phyloP scores from a whole-genome alignment of 1,140 invertebrate species.

The Ridgeia piscesae region DNA sequence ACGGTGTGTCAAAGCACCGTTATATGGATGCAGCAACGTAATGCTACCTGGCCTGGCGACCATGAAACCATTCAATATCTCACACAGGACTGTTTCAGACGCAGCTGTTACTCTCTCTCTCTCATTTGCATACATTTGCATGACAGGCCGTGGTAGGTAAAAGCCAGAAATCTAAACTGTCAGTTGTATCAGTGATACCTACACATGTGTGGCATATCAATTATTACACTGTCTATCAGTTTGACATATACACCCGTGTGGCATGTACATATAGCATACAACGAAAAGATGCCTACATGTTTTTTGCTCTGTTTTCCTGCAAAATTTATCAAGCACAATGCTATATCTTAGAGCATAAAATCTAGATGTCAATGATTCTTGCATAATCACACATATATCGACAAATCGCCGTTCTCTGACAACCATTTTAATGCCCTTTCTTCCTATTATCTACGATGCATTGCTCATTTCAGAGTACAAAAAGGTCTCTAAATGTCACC shows the following conservation, averaged over 20 bases:
- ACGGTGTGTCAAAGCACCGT: neutral
- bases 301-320: neutral
- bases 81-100: neutral
- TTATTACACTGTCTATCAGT: neutral
- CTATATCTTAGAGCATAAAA: neutral
- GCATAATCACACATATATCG: too few relatives aligned
- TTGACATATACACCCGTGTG: neutral
- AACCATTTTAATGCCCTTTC: too few relatives aligned
- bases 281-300: neutral
- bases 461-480: too few relatives aligned
- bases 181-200: neutral
- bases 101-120: neutral
- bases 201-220: neutral
- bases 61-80: neutral
- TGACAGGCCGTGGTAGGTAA: neutral
- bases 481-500: too few relatives aligned
- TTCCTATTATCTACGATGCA: too few relatives aligned
- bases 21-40: neutral
- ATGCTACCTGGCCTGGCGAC: neutral
- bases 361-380: neutral
- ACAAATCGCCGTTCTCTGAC: too few relatives aligned
- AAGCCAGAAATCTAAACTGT: neutral
- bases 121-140: constrained; percentile 5
- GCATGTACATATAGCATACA: neutral
- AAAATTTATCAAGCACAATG: neutral